Conservation (phyloP, 2,797 vertebrate species). For the Thunnus albacares region DNA sequence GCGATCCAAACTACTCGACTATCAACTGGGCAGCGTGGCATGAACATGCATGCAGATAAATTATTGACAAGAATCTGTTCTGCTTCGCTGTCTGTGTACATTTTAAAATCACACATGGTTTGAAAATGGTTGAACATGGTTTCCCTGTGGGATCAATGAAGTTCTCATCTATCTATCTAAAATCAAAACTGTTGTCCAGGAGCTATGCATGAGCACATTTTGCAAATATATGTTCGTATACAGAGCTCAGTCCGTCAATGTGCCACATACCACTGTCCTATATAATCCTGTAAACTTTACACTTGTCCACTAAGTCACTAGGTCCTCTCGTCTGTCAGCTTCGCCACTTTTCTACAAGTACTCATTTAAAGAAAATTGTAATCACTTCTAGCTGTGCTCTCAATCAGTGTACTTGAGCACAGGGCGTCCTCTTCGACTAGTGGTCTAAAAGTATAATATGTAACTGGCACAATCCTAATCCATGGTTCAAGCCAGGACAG, state of each 20-base stretch:
- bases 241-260: too few relatives aligned
- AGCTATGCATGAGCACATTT: not conserved
- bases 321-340: not conserved
- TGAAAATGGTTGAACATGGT: not conserved
- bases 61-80: not conserved
- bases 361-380: not conserved
- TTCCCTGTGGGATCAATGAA: too few relatives aligned
- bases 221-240: not conserved
- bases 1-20: not conserved
- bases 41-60: slow-evolving; percentile 6
- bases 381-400: slow-evolving; percentile 1
- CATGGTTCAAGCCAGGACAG: not conserved
- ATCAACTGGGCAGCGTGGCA: not conserved
- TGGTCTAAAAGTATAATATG: not conserved
- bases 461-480: not conserved
- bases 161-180: too few relatives aligned
- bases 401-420: not conserved
- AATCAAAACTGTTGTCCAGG: not conserved
- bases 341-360: not conserved
- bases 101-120: not conserved
- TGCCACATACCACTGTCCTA: too few relatives aligned
- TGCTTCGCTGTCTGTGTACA: not conserved
- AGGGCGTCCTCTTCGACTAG: not conserved
- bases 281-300: not conserved
- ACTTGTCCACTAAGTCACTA: too few relatives aligned